Base-by-base conservation (phyloP, 2,113 vertebrate genomes). In the Indri indri region DNA sequence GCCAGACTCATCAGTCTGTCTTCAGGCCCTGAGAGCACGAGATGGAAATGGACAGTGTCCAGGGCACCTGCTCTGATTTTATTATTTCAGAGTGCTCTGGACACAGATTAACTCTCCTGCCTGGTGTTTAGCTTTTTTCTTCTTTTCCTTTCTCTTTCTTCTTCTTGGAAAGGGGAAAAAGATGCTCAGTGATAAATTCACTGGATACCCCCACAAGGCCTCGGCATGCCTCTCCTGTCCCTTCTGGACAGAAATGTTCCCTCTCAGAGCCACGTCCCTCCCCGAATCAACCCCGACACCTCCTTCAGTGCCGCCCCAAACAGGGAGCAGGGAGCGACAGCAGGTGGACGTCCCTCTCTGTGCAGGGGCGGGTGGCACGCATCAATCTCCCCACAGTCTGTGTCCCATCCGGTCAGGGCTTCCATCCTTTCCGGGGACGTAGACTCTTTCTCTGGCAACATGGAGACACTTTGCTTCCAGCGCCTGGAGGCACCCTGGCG, bases 41-140 rank as follows among this genome's bases (percentile, higher is more conserved):
- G 97, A 98, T 97, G 91, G 95, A 98, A 97, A 97, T 97, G 96
- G 97, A 96, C 81, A 66, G 89, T 50, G 82, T 96, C 98, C 98
- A 98, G 89, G 91, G 88, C 96, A 77, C 65, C 85, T 96, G 90
- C 95, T 97, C 90, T 63, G 57, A 93, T 85, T 91, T 90, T 83
- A 84, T 96, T 93, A 96, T 96, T 97, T 93, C 34, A 14, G 68
- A 96, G 95, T n/a, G 14, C 59, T 68, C 79, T 93, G 89, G 93
- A 97, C 91, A 96, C 34, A 74, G 77, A 94, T 93, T 73, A 82
- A 90, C 73, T 97, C 63, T 82, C 70, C 88, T 91, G 92, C 77
- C 88, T 87, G 59, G 22, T 65, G 54, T 37, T 89, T 76, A 18
- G 73, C 23, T 83, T 37, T 57, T 70, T 57, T 45, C 14, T 12